Conservation (phyloP, 2,888 invertebrate species). For the Watsonalla cultraria region DNA sequence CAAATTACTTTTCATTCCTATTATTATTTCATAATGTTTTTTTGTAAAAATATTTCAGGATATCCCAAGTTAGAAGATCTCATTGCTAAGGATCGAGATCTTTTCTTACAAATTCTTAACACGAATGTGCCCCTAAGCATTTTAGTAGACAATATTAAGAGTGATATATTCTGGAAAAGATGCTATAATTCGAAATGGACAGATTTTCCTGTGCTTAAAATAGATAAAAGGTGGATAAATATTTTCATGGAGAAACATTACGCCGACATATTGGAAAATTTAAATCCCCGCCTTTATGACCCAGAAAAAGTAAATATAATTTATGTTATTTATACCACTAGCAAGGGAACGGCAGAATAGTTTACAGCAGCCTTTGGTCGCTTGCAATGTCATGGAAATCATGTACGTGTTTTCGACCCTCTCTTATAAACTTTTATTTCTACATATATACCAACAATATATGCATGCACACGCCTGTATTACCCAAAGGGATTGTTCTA, state of each 20-base stretch:
- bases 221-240: conserved; percentile 61
- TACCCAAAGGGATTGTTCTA: no score
- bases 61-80: conserved; percentile 53
- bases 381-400: no score
- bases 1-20: no score
- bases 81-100: conserved; percentile 61
- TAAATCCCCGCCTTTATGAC: conserved; percentile 69
- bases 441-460: no score
- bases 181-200: conserved; percentile 59
- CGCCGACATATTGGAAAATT: conserved; percentile 65
- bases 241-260: conserved; percentile 67
- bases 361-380: no score
- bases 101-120: conserved; percentile 60
- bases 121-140: conserved; percentile 60
- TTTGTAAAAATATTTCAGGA: conserved; percentile 26
- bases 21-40: no score
- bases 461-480: no score
- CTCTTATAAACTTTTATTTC: no score
- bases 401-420: no score
- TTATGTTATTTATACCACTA: conserved; percentile 2
- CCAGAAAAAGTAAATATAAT: conserved; percentile 58
- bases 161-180: conserved; percentile 71
- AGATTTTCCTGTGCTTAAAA: conserved; percentile 39
- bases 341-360: no score
- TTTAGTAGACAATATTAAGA: conserved; percentile 66